Conservation (phyloP, 1,140 invertebrate genomes). For the Acyrthosiphon pisum region DNA sequence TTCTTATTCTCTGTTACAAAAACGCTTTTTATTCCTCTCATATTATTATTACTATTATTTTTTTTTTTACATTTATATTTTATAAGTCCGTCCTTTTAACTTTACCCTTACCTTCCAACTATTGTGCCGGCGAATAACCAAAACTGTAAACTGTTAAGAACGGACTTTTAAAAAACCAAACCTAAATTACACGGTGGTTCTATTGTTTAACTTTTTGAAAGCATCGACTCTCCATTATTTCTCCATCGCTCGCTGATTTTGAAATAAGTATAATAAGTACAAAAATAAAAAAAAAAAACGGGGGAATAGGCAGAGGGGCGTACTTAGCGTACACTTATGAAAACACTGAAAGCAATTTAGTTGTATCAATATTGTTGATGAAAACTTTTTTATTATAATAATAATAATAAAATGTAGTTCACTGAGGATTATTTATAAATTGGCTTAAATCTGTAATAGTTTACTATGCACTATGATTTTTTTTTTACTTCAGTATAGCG, state of each 20-base stretch:
- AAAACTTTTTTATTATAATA: conserved; percentile 13
- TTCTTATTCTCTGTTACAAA: conserved; percentile 20
- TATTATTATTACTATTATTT: conserved; percentile 45
- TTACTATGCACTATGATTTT: background rate
- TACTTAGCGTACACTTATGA: background rate
- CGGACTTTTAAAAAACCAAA: conserved; percentile 49
- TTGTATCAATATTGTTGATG: conserved; percentile 44
- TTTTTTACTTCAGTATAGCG: background rate
- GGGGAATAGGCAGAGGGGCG: background rate
- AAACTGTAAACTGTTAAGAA: conserved; percentile 27
- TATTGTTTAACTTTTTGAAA: conserved; percentile 39
- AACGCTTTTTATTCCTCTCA: conserved; percentile 38
- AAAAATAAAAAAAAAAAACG: background rate
- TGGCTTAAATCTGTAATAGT: background rate
- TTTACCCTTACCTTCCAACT: background rate
- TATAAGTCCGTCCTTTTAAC: conserved; percentile 14
- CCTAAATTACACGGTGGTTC: conserved; percentile 48
- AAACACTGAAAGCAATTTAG: conserved; percentile 27
- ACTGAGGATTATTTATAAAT: background rate
- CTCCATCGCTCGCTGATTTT: background rate
- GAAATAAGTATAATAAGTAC: background rate
- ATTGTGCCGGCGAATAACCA: conserved; percentile 36
- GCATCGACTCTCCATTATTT: conserved; percentile 27
- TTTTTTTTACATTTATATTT: conserved; percentile 49
- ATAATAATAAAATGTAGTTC: background rate